Evolutionary conservation across 1,140 invertebrate species (phyloP).

Genomic region (honey bee (Apis mellifera)): Amel_HAv3.1 CM009944.2:1607001-1607500

Average conservation of each 20-base stretch:
- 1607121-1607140: not conserved
- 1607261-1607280: slow-evolving; percentile 64
- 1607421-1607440: not conserved
- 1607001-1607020: not conserved
- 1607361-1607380: slow-evolving; percentile 28
- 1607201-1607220: slow-evolving; percentile 47
- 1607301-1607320: slow-evolving; percentile 54
- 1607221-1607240: slow-evolving; percentile 61
- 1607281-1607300: slow-evolving; percentile 57
- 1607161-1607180: slow-evolving; percentile 32
- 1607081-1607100: too few species aligned
- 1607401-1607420: not conserved
- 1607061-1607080: not conserved
- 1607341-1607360: slow-evolving; percentile 44
- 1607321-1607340: slow-evolving; percentile 53
- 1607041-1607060: not conserved
- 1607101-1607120: not conserved
- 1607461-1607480: not conserved
- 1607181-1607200: slow-evolving; percentile 48
- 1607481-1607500: not conserved
- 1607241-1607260: slow-evolving; percentile 53
- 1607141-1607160: not conserved
- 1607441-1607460: not conserved
- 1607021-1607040: not conserved
- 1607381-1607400: not conserved